These are phyloP conservation scores for Lepidothrix coronata DNA, from an alignment of 2,113 vertebrate species.

Conservation along the genomic window DNA sequence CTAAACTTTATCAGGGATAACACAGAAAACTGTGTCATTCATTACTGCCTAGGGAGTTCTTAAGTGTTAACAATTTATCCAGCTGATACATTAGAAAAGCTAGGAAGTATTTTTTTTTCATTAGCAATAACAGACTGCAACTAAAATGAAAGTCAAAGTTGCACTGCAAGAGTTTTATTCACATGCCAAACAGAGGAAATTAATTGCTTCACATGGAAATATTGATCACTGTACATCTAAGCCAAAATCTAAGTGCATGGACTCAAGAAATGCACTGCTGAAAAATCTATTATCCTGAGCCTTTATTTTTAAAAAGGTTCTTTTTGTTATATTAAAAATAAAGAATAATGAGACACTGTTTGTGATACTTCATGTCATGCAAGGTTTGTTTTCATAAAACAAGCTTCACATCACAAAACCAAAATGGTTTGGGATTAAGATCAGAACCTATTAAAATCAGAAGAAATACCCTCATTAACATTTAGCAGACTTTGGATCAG, in stretches of 20 bases:
- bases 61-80: slow-evolving; percentile 74
- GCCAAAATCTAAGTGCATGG: neutral
- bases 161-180: slow-evolving; percentile 49
- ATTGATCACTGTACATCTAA: neutral
- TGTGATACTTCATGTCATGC: neutral
- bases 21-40: slow-evolving; percentile 73
- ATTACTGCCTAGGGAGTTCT: slow-evolving; percentile 63
- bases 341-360: neutral
- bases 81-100: slow-evolving; percentile 61
- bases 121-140: slow-evolving; percentile 57
- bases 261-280: neutral
- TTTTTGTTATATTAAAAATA: slow-evolving; percentile 9
- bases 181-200: slow-evolving; percentile 36
- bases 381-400: neutral
- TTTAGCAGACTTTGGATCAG: slow-evolving; percentile 24
- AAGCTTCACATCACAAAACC: neutral
- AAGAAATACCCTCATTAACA: slow-evolving; percentile 20
- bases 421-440: neutral
- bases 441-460: neutral
- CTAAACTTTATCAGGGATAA: slow-evolving; percentile 70
- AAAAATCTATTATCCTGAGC: neutral
- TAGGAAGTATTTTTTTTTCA: slow-evolving; percentile 56
- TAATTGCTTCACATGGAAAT: slow-evolving; percentile 32
- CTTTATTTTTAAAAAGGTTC: slow-evolving; percentile 5
- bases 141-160: slow-evolving; percentile 65